Base-by-base conservation (phyloP, 2,888 invertebrate species). In the Lysandra bellargus region DNA sequence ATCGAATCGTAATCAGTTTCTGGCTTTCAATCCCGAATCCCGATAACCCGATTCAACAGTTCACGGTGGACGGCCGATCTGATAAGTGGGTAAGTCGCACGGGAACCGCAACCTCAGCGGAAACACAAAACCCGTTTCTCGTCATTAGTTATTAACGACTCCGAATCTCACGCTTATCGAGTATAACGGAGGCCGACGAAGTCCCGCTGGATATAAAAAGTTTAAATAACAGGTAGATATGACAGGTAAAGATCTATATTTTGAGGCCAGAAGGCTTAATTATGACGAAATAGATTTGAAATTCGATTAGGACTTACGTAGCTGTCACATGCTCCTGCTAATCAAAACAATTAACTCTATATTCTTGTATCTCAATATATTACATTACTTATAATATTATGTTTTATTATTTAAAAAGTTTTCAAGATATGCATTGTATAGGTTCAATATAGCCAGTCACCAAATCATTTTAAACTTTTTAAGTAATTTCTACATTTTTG, bases 111-210 rank as follows among this genome's bases (percentile, higher is more conserved):
- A 23, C 17, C 40, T 44, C 74, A 23, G 74, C 74, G 40, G 40
- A 44, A 44, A 23, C 74, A 74, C 74, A 23, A 74, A 73, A 74
- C 74, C 40, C 30, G 74, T 74, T 74, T 74, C 74, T 40, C 40
- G 74, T 74, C 40, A 74, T 44, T 74, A 74, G 74, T n/a, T 74
- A 74, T 74, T 44, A 23, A 73, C 37, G 72, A 74, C 40, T 44
- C 44, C n/a, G 44, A 74, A 74, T 74, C 74, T 74, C 74, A 74
- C 74, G 74, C 74, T 40, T 23, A 74, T 44, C 44, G 74, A 44
- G 23, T 44, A 1, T 74, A 74, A 74, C 74, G 74, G 74, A 44
- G 44, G 44, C 23, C 74, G n/a, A 44, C 23, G 7, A 17, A 74
- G 44, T 44, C 74, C 44, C 44, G 44, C 23, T 74, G 33, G 33